Conservation (phyloP, 2,888 invertebrate genomes). For the Nymphalis urticae region DNA sequence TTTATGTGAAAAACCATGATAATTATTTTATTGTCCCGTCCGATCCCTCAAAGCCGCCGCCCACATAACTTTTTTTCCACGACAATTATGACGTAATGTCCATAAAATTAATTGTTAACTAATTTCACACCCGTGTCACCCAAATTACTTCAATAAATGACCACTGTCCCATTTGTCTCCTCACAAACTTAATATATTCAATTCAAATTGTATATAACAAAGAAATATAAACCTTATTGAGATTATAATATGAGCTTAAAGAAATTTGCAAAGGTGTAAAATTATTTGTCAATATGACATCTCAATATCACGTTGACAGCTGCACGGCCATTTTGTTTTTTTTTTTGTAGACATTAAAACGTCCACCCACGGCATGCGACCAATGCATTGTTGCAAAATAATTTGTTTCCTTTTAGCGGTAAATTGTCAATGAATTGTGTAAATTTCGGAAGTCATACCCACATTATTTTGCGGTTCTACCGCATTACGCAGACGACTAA, state of each 20-base stretch:
- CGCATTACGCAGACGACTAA: not conserved
- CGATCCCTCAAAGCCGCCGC: conserved; percentile 39
- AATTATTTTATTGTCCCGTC: conserved; percentile 19
- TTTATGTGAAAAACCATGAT: conserved; percentile 3
- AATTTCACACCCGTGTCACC: conserved; percentile 68
- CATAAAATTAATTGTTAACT: conserved; percentile 72
- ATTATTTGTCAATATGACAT: conserved; percentile 52
- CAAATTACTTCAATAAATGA: conserved; percentile 62
- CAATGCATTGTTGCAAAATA: conserved; percentile 54
- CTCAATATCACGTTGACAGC: conserved; percentile 74
- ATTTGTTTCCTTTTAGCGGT: conserved; percentile 50
- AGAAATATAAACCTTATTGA: conserved; percentile 40
- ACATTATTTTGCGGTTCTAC: not conserved
- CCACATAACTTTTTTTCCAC: conserved; percentile 62
- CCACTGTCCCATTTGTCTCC: conserved; percentile 56
- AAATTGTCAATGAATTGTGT: conserved; percentile 36
- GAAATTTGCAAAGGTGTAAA: conserved; percentile 12
- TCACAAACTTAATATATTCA: conserved; percentile 13
- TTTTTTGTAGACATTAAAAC: conserved; percentile 57
- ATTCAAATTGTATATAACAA: conserved; percentile 8
- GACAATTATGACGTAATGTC: conserved; percentile 65
- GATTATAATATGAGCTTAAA: conserved; percentile 15
- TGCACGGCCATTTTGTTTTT: conserved; percentile 65
- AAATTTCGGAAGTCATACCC: conserved; percentile 15
- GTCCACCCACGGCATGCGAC: conserved; percentile 58